Evolutionary conservation across 2,797 vertebrate genomes (phyloP).

Genomic region (Artibeus jamaicensis): DNA sequence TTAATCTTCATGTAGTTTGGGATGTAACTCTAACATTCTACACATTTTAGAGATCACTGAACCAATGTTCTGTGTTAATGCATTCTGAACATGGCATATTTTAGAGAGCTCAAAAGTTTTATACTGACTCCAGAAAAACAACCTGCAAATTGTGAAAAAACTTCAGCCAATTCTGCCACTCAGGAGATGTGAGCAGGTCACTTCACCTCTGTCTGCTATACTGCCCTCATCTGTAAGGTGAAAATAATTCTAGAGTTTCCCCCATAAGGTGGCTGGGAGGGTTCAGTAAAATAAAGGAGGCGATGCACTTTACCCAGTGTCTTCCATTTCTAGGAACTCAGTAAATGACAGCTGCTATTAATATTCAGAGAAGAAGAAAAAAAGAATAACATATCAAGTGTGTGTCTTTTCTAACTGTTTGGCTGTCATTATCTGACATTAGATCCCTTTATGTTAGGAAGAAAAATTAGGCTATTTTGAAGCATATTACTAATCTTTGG

Average conservation of each 20-base stretch:
- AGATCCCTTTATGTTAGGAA: background rate
- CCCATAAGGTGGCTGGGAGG: background rate
- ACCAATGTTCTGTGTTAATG: background rate
- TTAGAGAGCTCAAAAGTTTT: background rate
- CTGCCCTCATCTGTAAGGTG: background rate
- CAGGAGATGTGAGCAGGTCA: background rate
- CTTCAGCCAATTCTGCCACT: background rate
- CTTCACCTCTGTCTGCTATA: background rate
- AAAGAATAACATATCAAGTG: background rate
- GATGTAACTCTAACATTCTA: background rate
- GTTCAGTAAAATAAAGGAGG: background rate
- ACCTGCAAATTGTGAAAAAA: background rate
- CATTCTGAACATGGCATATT: background rate
- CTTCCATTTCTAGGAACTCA: background rate
- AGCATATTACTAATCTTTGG: background rate
- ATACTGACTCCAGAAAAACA: background rate
- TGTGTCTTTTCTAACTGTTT: background rate
- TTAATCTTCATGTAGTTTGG: background rate
- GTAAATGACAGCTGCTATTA: background rate
- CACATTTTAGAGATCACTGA: background rate
- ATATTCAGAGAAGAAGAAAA: background rate
- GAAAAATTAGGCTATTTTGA: constrained; percentile 11
- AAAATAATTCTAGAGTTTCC: background rate
- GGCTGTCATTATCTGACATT: background rate
- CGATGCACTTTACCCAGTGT: background rate